Conservation (phyloP, 2,888 invertebrate species). For the Galerucella nymphaeae region DNA sequence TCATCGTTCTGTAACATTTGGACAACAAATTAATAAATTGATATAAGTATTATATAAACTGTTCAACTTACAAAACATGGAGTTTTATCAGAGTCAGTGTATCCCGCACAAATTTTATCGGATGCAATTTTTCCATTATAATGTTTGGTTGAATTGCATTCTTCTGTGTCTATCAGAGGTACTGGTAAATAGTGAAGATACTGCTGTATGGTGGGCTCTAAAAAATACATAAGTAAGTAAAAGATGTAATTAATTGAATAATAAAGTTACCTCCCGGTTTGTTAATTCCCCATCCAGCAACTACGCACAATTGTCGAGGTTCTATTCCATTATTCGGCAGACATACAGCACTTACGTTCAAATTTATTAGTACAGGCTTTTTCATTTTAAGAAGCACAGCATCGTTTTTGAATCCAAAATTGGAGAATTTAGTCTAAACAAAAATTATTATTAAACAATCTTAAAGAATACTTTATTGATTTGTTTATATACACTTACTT, state of each 20-base stretch:
- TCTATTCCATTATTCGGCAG: slow-evolving; percentile 66
- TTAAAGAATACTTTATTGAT: no score
- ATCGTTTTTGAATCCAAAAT: slow-evolving; percentile 70
- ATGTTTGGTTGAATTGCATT: slow-evolving; percentile 73
- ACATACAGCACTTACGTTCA: slow-evolving; percentile 70
- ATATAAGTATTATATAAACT: neutral
- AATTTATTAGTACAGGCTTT: slow-evolving; percentile 66
- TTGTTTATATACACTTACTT: slow-evolving; percentile 58
- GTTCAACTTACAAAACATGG: slow-evolving; percentile 70
- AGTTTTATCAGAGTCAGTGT: slow-evolving; percentile 68
- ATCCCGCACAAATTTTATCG: slow-evolving; percentile 72
- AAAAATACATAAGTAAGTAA: slow-evolving; percentile 44
- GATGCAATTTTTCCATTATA: slow-evolving; percentile 70
- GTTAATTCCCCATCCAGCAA: slow-evolving; percentile 71
- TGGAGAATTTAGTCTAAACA: slow-evolving; percentile 67
- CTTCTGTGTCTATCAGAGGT: slow-evolving; percentile 67
- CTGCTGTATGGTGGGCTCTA: slow-evolving; percentile 65
- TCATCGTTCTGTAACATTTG: slow-evolving; percentile 70
- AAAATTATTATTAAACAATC: neutral
- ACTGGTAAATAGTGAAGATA: slow-evolving; percentile 69
- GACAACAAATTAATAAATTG: neutral
- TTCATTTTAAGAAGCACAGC: slow-evolving; percentile 69
- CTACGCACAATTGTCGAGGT: slow-evolving; percentile 68
- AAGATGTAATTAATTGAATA: no score
- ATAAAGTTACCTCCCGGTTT: slow-evolving; percentile 66